Base-by-base conservation (phyloP, 2,888 invertebrate genomes). In the Platerodrilus igneus region DNA sequence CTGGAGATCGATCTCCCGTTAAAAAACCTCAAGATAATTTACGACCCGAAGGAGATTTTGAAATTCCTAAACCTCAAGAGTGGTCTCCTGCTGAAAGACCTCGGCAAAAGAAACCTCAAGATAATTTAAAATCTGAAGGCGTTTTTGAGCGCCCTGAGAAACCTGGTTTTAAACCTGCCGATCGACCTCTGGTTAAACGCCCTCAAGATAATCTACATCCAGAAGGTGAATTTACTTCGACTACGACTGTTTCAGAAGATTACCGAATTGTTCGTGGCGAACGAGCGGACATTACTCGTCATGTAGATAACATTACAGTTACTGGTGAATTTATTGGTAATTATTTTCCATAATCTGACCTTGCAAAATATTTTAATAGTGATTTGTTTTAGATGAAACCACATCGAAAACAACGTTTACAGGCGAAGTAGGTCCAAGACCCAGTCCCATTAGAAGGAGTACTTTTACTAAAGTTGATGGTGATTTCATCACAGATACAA, bases 391-490 rank as follows among this genome's bases (percentile, higher is more conserved):
- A 85, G 85, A 80, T 67, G 72, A 76, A 39, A 85, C 85, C 41
- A 86, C 85, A 32, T 74, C 77, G 33, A 78, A 79, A 54, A 67
- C 75, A 44, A 83, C 81, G 59, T 86, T 79, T 63, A 82, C 81
- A 48, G 77, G 79, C n/a, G 76, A 78, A 62, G 72, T 76, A 48
- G 72, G 75, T 3, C 80, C 81, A 59, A 72, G 80, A 55, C 74
- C 79, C 25, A 77, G 72, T 58, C 77, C 81, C 41, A 77, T 83
- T 29, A 72, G 86, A 51, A 75, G 85, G 35, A 83, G 85, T 56
- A 86, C 86, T 1, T 86, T 79, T 74, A 86, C 86, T 0, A 86
- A 86, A 64, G 69, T 83, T 26, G 84, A 83, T 67, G 85, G 84
- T 17, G 84, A 85, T 37, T 78, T 85, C 66, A 74, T 66, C 25